Evolutionary conservation across 2,888 invertebrate species (phyloP), one percentile per base, ranked within the genome.

Genomic region (Cryptus viduatorius): DNA sequence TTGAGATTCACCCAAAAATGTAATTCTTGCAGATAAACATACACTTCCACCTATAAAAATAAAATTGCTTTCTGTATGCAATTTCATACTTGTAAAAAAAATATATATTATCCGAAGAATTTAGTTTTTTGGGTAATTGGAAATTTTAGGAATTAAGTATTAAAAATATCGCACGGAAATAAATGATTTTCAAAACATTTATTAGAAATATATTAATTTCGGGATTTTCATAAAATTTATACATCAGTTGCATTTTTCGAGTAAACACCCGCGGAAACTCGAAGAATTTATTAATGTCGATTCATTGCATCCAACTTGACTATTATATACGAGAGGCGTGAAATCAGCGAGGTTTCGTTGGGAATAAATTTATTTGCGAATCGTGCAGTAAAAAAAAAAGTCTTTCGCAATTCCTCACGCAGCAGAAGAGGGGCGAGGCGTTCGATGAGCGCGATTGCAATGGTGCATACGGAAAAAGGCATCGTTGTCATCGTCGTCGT

Each of bases 391-490:
- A n/a, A 29, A 59, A 19, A 24, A 46, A n/a, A 53, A 4, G 42
- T 73, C 61, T 86, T 83, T 86, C 81, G 81, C 75, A 86, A 83
- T 82, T 82, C 76, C 67, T 29, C 29, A 67, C 77, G 50, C 75
- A 78, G 50, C 16, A 64, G 50, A 16, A 53, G 46, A 46, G 29
- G 31, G 29, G 19, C 53, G 71, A 77, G 61, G 61, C 67, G 64
- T 79, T 64, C 61, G 78, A 46, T 61, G 56, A 68, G 4, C 72
- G 53, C 31, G 71, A 72, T 76, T 67, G 79, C 84, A 73, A 61
- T 14, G 72, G 61, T 68, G 84, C 78, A 73, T 81, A 75, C 73
- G 69, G 69, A 81, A 73, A 61, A 64, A 65, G 65, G 29, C 31
- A 53, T 53, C 69, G 12, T n/a, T 50, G 50, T 69, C 37, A 8